Percentiles rank a stretch among this genome's conserved stretches.
phyloP scores from a whole-genome alignment of 2,888 invertebrate species.

The Zygaena filipendulae region DNA sequence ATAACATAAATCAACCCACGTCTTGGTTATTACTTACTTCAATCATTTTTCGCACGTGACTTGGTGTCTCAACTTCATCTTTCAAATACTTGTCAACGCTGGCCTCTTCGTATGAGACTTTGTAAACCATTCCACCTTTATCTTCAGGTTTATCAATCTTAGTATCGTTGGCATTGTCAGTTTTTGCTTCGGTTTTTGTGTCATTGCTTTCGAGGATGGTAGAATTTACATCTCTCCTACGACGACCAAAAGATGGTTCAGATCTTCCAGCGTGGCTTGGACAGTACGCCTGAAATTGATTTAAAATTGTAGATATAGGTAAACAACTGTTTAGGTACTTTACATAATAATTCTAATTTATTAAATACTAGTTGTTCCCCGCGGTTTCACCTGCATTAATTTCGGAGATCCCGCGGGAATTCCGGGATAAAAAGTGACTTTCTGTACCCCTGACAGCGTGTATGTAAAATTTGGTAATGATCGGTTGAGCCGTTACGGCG shows the following conservation, averaged over 20 bases:
- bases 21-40: slow-evolving; percentile 75
- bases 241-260: slow-evolving; percentile 84
- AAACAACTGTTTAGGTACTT: slow-evolving; percentile 1
- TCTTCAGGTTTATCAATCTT: slow-evolving; percentile 27
- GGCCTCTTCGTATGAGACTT: slow-evolving; percentile 49
- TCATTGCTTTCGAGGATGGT: slow-evolving; percentile 39
- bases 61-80: slow-evolving; percentile 70
- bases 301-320: slow-evolving; percentile 12
- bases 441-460: no score
- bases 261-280: slow-evolving; percentile 83
- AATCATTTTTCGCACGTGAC: slow-evolving; percentile 90
- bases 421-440: no score
- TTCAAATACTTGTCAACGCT: slow-evolving; percentile 55
- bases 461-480: no score
- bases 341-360: no score
- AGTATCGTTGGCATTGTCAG: slow-evolving; percentile 24
- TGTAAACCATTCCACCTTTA: slow-evolving; percentile 37
- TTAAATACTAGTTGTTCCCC: no score
- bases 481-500: no score
- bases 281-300: slow-evolving; percentile 76
- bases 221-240: slow-evolving; percentile 66
- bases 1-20: no score
- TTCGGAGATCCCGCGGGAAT: no score
- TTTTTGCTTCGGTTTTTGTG: slow-evolving; percentile 29
- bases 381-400: no score